Evolutionary conservation across 2,113 vertebrate genomes (phyloP).

Genomic region (Oreochromis niloticus): DNA sequence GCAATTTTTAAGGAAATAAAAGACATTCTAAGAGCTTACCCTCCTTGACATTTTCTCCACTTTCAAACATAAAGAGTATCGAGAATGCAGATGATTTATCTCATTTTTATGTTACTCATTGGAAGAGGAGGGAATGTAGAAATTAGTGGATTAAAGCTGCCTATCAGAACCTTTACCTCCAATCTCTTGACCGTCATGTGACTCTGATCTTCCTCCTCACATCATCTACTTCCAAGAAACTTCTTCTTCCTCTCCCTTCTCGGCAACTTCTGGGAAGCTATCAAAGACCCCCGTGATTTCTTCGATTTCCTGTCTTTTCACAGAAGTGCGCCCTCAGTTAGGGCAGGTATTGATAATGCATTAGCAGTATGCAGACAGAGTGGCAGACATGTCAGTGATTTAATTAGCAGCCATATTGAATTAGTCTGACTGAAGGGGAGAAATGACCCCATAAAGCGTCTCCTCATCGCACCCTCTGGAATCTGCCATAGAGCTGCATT

Average conservation of each 20-base stretch:
- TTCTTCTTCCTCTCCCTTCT: background rate
- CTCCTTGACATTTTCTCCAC: background rate
- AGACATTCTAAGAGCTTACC: background rate
- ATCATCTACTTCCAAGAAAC: background rate
- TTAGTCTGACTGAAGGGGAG: conserved; percentile 3
- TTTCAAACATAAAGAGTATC: background rate
- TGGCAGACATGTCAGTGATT: background rate
- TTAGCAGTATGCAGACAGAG: conserved; percentile 8
- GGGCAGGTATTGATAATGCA: conserved; percentile 16
- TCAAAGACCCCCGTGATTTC: background rate
- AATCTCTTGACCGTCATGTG: background rate
- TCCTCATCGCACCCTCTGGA: background rate
- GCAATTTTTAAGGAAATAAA: background rate
- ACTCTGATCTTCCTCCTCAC: background rate
- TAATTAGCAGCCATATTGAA: conserved; percentile 39
- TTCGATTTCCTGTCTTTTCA: background rate
- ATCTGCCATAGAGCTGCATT: background rate
- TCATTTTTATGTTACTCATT: background rate
- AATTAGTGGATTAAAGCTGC: background rate
- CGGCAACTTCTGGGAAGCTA: background rate
- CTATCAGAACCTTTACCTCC: background rate
- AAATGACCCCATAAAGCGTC: background rate
- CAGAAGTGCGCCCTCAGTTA: background rate
- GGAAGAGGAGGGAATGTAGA: background rate
- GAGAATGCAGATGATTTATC: background rate